These are phyloP conservation scores for Macropodus opercularis DNA, from an alignment of 2,797 vertebrate genomes.

Conservation along the genomic window DNA sequence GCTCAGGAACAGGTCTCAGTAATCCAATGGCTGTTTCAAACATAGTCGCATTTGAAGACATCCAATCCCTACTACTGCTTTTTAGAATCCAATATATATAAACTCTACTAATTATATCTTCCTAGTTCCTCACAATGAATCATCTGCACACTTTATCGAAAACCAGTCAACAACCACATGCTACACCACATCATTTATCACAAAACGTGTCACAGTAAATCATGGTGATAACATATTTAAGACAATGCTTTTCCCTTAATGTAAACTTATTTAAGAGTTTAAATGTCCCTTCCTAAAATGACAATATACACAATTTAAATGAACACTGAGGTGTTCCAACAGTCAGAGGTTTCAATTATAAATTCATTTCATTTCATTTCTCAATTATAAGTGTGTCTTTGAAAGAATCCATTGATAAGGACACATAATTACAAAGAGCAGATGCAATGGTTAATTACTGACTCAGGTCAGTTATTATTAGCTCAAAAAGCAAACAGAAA, in stretches of 20 bases:
- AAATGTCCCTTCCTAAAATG: constrained; percentile 79
- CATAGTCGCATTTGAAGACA: neutral
- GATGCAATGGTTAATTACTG: no score
- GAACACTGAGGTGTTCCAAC: neutral
- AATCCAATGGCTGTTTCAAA: neutral
- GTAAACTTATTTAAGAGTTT: constrained; percentile 83
- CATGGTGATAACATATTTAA: constrained; percentile 75
- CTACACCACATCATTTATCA: constrained; percentile 79
- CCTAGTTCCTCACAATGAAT: neutral
- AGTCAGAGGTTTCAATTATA: no score
- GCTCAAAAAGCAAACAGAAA: neutral
- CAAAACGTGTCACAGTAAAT: constrained; percentile 34
- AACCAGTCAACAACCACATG: constrained; percentile 75
- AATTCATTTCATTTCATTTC: neutral
- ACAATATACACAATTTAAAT: no score
- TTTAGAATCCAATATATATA: no score
- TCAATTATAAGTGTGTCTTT: no score
- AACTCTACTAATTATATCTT: neutral
- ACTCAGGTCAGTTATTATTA: neutral
- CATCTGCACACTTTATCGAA: constrained; percentile 5
- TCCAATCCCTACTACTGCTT: neutral
- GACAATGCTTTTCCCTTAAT: constrained; percentile 81
- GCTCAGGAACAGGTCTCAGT: neutral
- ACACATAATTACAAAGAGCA: neutral
- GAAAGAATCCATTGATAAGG: neutral